Base-by-base conservation (phyloP, 2,113 vertebrate species). In the Cyphomyrus plagiostoma region DNA sequence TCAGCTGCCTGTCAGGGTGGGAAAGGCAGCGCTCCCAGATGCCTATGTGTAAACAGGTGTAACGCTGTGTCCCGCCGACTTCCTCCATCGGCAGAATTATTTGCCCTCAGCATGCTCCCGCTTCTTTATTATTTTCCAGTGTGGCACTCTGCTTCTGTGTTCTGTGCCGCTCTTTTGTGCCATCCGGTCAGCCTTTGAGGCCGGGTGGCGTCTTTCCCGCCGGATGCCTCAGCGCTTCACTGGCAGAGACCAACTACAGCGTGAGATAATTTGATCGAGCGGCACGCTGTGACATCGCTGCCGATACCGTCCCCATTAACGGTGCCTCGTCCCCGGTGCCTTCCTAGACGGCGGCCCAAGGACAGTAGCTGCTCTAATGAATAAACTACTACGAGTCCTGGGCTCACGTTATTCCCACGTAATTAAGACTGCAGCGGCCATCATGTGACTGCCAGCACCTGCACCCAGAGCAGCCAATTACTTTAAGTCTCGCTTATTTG, bases 181-280 rank as follows among this genome's bases (percentile, higher is more conserved):
- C 4, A 23, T 53, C 49, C 19, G 35, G 49, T 83, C n/a, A 30
- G 77, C 74, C 53, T 82, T 56, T 4, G 77, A 89, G 49, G 52
- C 35, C 26, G 23, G 10, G 50, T 11, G 17, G 77, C 56, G 49
- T 56, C 77, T 52, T 83, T 83, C 52, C n/a, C 23, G 3, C 42
- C 11, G 7, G 7, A 66, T 19, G 19, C 35, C 35, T 70, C 74
- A 19, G 21, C 21, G 11, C 84, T 62, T 62, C 89, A 86, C 74
- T 13, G 84, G n/a, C 56, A 89, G 80, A 50, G 56, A 88, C 88
- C 88, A 49, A 88, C 88, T 86, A 90, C 80, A 19, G 88, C 85
- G 83, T 48, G 88, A 88, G 89, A 90, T 92, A 91, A 91, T 92
- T 92, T 91, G 89, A 90, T 92, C 88, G 87, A 39, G 39, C 82